Evolutionary conservation across 2,888 invertebrate species (phyloP), one percentile per base, ranked within the genome.

Genomic region (Trichogramma dendrolimi): DNA sequence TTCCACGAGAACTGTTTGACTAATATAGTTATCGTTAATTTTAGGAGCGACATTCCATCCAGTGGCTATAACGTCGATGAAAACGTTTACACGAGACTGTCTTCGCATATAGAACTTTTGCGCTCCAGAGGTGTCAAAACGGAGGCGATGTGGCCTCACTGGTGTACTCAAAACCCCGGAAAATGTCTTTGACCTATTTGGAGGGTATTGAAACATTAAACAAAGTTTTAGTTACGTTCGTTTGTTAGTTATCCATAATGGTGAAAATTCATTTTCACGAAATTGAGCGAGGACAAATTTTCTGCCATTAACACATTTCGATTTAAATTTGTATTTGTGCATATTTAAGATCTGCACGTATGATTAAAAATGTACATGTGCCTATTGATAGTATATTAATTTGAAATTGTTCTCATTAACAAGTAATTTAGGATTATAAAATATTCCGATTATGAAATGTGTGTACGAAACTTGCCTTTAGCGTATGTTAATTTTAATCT

Each of bases 101-200:
- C 86, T 71, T 84, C 86, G 63, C 88, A 88, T 69, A 81, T 89
- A 64, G 83, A 87, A 69, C 80, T 90, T 41, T 77, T 90, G 61
- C 77, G 85, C 38, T 80, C 81, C 14, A 82, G 86, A 52, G 90
- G 90, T 0, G 75, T 90, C 50, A 81, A 81, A 43, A 86, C 88
- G 0, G 89, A 89, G 70, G 86, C 89, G 38, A 82, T 90, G 72
- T 89, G 90, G 88, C 90, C 90, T 14, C 83, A 84, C 67, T 90
- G 89, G 89, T 91, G 90, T 75, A 82, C 84, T 43, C 87, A 90
- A 74, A 89, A 90, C 79, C 89, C 89, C 43, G 86, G 87, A 70
- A 85, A 86, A 77, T 89, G 89, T 80, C 87, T 86, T 81, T 76
- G 78, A 79, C 79, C 76, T 71, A 73, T 67, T 60, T 69, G 68